Percentiles rank a stretch among this genome's conserved stretches.
phyloP scores from a whole-genome alignment of 2,113 vertebrate genomes.

The Hepsetus odoe region DNA sequence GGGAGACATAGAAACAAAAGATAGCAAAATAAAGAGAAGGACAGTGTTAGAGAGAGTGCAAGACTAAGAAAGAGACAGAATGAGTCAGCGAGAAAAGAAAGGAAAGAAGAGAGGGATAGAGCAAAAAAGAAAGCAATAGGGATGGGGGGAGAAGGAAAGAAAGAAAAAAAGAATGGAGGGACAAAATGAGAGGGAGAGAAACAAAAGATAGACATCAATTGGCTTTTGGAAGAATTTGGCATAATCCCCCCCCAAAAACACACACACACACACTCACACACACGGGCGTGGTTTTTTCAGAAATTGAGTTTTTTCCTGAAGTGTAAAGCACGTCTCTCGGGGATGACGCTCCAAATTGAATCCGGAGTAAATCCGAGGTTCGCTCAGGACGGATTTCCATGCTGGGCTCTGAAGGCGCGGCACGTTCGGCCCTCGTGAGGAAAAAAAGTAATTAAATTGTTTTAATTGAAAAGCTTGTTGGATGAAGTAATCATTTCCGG shows the following conservation, averaged over 20 bases:
- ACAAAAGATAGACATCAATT: too few relatives aligned
- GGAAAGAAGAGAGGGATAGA: background rate
- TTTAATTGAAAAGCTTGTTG: conserved; percentile 26
- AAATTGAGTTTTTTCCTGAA: background rate
- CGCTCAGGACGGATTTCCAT: background rate
- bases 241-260: too few relatives aligned
- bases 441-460: conserved; percentile 26
- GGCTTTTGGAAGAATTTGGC: too few relatives aligned
- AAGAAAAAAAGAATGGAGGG: background rate
- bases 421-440: conserved; percentile 19
- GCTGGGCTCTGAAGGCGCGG: too few relatives aligned
- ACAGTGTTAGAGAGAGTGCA: background rate
- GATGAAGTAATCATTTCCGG: conserved; percentile 29
- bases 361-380: background rate
- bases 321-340: background rate
- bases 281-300: background rate
- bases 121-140: background rate
- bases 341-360: background rate
- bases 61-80: background rate
- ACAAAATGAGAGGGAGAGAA: too few relatives aligned
- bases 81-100: too few relatives aligned
- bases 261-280: too few relatives aligned
- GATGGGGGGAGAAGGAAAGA: background rate
- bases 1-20: too few relatives aligned
- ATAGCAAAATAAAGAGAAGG: background rate